Percentiles rank a stretch among this genome's conserved stretches.
phyloP scores from a whole-genome alignment of 2,797 vertebrate genomes.

The Notolepis coatsorum region DNA sequence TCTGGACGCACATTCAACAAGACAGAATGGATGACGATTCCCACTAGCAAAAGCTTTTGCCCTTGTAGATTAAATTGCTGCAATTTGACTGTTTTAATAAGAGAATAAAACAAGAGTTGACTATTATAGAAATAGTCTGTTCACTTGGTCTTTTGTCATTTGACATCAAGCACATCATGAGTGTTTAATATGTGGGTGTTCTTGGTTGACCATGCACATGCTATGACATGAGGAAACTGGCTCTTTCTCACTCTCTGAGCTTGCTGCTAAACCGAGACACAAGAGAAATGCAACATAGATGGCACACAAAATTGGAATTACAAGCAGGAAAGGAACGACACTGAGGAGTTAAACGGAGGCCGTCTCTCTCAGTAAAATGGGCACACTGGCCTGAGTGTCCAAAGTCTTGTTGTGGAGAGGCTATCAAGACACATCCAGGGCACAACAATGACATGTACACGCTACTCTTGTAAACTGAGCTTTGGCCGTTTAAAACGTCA shows the following conservation, averaged over 20 bases:
- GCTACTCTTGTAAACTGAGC: too few relatives aligned
- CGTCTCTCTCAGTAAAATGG: constrained; percentile 21
- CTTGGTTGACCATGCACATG: constrained; percentile 64
- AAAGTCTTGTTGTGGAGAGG: constrained; percentile 6
- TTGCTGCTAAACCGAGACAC: constrained; percentile 16
- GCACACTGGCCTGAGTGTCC: constrained; percentile 28
- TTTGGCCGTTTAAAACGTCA: background rate
- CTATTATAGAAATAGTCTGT: background rate
- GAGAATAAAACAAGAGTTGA: background rate
- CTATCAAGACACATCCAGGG: constrained; percentile 15
- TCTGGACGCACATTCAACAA: constrained; percentile 32
- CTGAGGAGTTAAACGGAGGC: constrained; percentile 28
- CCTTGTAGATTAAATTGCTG: too few relatives aligned
- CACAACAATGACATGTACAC: too few relatives aligned
- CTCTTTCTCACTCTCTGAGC: constrained; percentile 77
- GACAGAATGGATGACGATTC: constrained; percentile 51
- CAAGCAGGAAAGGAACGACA: constrained; percentile 25
- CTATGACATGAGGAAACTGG: constrained; percentile 42
- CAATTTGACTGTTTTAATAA: background rate
- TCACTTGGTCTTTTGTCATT: constrained; percentile 17
- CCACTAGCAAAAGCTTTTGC: background rate
- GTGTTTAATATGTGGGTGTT: too few relatives aligned
- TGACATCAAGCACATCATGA: constrained; percentile 20
- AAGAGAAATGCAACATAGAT: background rate
- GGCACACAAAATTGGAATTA: constrained; percentile 13